Evolutionary conservation across 2,888 invertebrate species (phyloP).

Genomic region (Aphodius granarius): DNA sequence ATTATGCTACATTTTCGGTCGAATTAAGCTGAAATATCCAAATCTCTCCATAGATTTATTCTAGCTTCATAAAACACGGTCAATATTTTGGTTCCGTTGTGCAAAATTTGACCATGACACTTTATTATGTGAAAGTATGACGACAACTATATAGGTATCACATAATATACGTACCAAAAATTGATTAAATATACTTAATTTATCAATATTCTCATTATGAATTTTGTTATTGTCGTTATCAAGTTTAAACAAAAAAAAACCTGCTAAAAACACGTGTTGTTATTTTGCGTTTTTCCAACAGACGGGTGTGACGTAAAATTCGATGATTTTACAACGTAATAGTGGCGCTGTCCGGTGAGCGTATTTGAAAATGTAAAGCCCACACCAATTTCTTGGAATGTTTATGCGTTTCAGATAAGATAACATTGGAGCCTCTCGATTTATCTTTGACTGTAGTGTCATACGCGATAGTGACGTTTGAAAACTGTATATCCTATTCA

Average conservation of each 20-base stretch:
- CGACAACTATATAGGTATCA: neutral
- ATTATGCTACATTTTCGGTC: too few relatives aligned
- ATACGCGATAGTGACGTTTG: neutral
- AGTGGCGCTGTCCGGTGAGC: neutral
- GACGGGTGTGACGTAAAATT: neutral
- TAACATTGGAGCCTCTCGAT: neutral
- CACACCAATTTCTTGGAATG: conserved; percentile 8
- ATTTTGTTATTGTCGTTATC: neutral
- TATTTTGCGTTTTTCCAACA: neutral
- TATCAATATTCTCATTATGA: neutral
- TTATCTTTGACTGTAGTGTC: neutral
- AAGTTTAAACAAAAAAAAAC: neutral
- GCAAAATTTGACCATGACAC: neutral
- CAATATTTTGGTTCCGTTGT: neutral
- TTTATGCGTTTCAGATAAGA: neutral
- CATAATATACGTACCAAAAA: neutral
- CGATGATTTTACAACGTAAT: neutral
- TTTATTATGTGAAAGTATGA: neutral
- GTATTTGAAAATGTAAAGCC: neutral
- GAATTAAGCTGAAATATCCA: too few relatives aligned
- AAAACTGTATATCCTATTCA: neutral
- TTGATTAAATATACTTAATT: neutral
- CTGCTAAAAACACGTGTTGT: neutral
- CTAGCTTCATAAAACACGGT: neutral
- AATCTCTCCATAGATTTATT: neutral